A percentile compares a stretch with the other conserved stretches of the same genome.
These are phyloP conservation scores for Callyntrura guangdongensis DNA, from an alignment of 2,888 invertebrate genomes.

Conservation along the genomic window DNA sequence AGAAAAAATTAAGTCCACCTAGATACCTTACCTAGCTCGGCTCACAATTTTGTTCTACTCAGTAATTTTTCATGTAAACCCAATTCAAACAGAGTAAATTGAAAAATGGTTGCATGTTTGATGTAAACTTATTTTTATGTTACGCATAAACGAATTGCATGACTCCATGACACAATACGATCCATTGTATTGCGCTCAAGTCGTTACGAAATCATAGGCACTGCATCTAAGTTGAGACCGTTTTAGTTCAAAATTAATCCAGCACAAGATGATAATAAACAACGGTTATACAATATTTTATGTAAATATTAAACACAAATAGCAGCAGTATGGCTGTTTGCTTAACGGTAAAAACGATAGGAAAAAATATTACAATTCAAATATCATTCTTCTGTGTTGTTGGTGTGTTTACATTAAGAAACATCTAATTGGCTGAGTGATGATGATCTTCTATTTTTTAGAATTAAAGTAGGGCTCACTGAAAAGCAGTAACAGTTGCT, in stretches of 20 bases:
- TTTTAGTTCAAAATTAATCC: not conserved
- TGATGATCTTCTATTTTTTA: no score
- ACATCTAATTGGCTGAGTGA: no score
- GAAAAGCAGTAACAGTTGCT: no score
- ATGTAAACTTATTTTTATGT: not conserved
- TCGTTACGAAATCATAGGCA: no score
- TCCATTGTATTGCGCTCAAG: not conserved
- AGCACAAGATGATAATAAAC: not conserved
- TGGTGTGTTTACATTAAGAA: no score
- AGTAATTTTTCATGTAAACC: not conserved
- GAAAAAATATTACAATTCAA: no score
- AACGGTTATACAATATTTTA: not conserved
- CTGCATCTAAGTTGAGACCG: no score
- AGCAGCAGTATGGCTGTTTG: no score
- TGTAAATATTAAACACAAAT: not conserved
- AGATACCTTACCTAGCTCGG: not conserved
- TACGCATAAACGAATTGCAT: not conserved
- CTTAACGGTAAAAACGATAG: no score
- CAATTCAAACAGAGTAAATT: not conserved
- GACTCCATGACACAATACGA: not conserved
- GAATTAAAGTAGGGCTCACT: no score
- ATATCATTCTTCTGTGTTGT: no score
- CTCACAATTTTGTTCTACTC: not conserved
- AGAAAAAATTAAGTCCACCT: conserved; percentile 3
- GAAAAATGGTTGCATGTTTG: conserved; percentile 19